Base-by-base conservation (phyloP, 2,113 vertebrate genomes). In the Merops nubicus region DNA sequence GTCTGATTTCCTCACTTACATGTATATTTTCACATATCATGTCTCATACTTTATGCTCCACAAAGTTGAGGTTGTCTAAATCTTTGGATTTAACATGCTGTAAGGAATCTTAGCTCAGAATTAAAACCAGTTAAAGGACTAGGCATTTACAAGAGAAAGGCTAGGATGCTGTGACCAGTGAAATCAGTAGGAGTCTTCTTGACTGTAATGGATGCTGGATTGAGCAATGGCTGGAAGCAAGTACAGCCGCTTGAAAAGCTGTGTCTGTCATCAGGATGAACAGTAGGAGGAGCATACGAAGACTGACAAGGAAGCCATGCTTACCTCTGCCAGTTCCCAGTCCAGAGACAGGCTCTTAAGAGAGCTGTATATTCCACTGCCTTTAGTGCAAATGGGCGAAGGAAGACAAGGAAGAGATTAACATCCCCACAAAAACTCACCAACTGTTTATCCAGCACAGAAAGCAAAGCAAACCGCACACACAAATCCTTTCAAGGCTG, bases 1-100 rank as follows among this genome's bases (percentile, higher is more conserved):
- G 85, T 88, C 70, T 79, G 22, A 89, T 94, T 92, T 98, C 50
- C 57, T 73, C 69, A 78, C n/a, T 64, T 74, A 78, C 8, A 26
- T 40, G n/a, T 54, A 64, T 21, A 54, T 79, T 89, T 95, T 96
- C 38, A 74, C 22, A 89, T 31, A 76, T 70, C 14, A 16, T 21
- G 22, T 74, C 42, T 80, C 76, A 78, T 77, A 77, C 76, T 80
- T 88, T 77, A 63, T 43, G 20, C 20, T 72, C 11, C 26, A 72
- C 40, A 21, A 88, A 93, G 45, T 42, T 3, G 3, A 85, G 20
- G 16, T 74, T 83, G 20, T 42, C 50, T 85, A 88, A 95, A 43
- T 53, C 20, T 63, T 89, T 64, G 22, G 17, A 88, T 78, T 75
- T 90, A 74, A 82, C 45, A 50, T 0, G 3, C 8, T 43, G 4